Evolutionary conservation across 2,888 invertebrate genomes (phyloP).

Genomic region (Teleiodes luculella): DNA sequence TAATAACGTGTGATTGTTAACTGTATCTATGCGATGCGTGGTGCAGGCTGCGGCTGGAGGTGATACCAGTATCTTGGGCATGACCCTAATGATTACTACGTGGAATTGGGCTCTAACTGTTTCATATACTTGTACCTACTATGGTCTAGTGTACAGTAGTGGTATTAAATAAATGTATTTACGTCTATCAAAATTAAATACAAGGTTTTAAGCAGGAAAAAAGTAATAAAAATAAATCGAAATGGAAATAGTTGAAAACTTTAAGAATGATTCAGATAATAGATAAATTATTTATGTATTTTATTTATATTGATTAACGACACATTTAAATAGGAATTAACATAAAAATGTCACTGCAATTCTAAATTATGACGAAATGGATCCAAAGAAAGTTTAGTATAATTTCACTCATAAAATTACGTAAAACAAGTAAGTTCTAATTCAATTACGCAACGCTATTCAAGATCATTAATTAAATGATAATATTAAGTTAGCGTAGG

Average conservation of each 20-base stretch:
- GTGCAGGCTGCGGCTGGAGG: conserved; percentile 24
- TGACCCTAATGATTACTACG: conserved; percentile 31
- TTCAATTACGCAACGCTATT: background rate
- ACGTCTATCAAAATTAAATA: no score
- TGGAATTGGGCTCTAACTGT: conserved; percentile 13
- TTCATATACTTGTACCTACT: background rate
- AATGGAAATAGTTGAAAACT: background rate
- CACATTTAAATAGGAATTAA: no score
- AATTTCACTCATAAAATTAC: conserved; percentile 15
- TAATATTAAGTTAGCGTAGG: background rate
- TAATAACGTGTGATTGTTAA: conserved; percentile 34
- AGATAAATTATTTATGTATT: no score
- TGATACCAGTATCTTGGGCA: conserved; percentile 26
- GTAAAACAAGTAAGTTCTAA: conserved; percentile 30
- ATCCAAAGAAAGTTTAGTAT: conserved; percentile 1
- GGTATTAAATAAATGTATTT: background rate
- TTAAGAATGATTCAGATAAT: no score
- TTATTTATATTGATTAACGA: no score
- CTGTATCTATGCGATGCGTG: conserved; percentile 20
- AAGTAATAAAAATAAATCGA: background rate
- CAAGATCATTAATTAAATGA: background rate
- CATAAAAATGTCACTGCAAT: conserved; percentile 1
- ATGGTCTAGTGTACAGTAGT: background rate
- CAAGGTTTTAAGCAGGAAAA: background rate
- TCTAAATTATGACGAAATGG: background rate